Evolutionary conservation across 2,113 vertebrate species (phyloP).

Genomic region (Rhinolophus sinicus): DNA sequence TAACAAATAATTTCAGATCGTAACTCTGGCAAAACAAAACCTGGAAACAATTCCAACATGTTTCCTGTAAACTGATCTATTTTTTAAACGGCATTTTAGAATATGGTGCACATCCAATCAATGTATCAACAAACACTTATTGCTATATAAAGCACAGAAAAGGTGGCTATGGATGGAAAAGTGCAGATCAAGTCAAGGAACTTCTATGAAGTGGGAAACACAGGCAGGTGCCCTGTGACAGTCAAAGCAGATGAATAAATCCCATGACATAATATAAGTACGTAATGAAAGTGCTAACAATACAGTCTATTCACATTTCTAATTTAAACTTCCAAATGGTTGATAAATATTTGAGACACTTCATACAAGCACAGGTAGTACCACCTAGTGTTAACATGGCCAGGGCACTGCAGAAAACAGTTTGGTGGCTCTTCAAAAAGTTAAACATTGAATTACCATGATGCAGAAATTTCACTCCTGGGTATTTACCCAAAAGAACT

Average conservation of each 20-base stretch:
- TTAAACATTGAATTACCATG: neutral
- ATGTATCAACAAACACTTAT: neutral
- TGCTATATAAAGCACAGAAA: neutral
- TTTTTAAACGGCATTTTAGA: neutral
- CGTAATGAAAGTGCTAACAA: neutral
- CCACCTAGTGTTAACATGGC: neutral
- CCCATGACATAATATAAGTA: neutral
- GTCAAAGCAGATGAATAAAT: neutral
- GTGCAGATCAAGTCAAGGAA: neutral
- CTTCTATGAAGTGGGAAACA: neutral
- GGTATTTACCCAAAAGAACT: neutral
- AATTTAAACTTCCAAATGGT: neutral
- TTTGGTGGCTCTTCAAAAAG: neutral
- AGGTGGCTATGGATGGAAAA: neutral
- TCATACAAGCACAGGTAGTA: neutral
- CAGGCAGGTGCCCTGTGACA: neutral
- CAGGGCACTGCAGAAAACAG: neutral
- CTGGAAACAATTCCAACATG: neutral
- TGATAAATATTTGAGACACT: neutral
- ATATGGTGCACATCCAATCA: neutral
- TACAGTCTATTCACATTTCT: neutral
- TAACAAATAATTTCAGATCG: constrained; percentile 7
- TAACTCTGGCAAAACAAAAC: neutral
- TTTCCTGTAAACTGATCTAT: neutral
- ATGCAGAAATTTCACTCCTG: neutral